Evolutionary conservation across 2,113 vertebrate genomes (phyloP).

Genomic region (Sorex araneus): DNA sequence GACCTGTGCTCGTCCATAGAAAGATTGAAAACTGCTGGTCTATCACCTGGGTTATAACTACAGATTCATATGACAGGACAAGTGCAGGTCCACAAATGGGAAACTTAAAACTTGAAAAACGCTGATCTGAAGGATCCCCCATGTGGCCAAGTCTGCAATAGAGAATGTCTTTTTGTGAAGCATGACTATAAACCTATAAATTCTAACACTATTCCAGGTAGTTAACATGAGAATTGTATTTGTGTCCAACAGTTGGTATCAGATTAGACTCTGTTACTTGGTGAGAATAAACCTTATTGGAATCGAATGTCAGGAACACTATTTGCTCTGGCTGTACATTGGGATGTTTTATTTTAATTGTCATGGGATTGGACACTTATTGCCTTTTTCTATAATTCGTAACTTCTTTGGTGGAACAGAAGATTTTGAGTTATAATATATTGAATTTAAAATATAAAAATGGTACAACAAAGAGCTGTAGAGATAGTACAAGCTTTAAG

Average conservation of each 20-base stretch:
- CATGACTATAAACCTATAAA: neutral
- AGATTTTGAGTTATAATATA: neutral
- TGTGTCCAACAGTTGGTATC: neutral
- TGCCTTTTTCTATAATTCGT: no score
- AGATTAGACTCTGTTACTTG: neutral
- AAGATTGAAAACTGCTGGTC: no score
- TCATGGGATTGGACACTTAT: neutral
- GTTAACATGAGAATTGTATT: neutral
- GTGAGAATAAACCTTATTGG: neutral
- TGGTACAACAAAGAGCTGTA: no score
- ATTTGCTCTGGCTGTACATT: neutral
- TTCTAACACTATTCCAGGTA: neutral
- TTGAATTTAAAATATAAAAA: neutral
- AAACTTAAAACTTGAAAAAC: no score
- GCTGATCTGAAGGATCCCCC: neutral
- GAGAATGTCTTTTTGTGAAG: neutral
- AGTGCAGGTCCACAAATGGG: no score
- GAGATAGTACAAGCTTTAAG: no score
- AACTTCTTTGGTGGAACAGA: neutral
- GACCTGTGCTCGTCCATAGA: no score
- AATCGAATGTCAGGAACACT: neutral
- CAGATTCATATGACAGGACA: no score
- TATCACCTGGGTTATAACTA: no score
- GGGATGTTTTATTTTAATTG: neutral
- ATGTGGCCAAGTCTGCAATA: neutral